Conservation (phyloP, 1,140 invertebrate genomes). For the Habropoda laboriosa region DNA sequence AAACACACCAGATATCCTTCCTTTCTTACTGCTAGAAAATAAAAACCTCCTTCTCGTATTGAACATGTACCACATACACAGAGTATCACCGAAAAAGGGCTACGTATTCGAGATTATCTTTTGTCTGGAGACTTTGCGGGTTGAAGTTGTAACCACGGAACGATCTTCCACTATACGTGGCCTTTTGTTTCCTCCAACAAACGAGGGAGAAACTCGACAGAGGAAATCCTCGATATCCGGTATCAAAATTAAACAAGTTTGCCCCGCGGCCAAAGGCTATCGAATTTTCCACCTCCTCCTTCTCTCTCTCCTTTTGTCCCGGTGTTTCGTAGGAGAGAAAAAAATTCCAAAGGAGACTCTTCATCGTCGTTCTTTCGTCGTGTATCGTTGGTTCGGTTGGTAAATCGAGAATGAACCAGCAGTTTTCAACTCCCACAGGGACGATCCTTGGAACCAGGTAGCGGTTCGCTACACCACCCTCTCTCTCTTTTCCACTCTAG, state of each 20-base stretch:
- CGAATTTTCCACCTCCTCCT: not conserved
- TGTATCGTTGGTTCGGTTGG: not conserved
- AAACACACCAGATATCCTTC: not conserved
- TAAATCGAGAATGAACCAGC: conserved; percentile 29
- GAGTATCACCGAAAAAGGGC: not conserved
- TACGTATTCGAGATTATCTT: not conserved
- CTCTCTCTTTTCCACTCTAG: not conserved
- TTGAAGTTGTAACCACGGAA: not conserved
- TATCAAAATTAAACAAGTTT: not conserved
- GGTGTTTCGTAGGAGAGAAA: not conserved
- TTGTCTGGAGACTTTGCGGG: not conserved
- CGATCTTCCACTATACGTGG: no score
- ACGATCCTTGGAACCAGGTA: no score
- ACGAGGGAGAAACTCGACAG: not conserved
- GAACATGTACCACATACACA: not conserved
- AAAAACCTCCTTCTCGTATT: not conserved
- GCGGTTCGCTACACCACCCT: no score
- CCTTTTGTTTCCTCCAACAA: not conserved
- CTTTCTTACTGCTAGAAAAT: not conserved
- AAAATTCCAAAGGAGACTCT: not conserved
- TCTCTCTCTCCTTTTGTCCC: no score
- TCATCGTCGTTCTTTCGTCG: not conserved
- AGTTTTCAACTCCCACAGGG: conserved; percentile 23
- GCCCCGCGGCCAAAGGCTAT: not conserved
- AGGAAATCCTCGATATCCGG: not conserved